Percentiles rank a stretch among this genome's conserved stretches.
phyloP scores from a whole-genome alignment of 2,888 invertebrate genomes.

The Pteria penguin region DNA sequence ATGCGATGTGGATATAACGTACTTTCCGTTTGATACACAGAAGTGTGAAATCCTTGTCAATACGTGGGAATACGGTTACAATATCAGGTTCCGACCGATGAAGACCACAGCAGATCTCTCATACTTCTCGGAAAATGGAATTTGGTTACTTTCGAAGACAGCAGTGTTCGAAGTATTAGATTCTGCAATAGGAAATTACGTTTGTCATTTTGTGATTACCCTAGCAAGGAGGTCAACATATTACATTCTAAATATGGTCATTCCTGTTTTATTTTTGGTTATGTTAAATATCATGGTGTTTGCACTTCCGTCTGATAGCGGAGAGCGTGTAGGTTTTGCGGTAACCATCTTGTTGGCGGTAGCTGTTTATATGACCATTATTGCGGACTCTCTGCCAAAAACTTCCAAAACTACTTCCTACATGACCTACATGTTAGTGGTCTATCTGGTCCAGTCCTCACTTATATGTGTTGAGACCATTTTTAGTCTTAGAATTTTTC shows the following conservation, averaged over 20 bases:
- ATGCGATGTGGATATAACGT: not conserved
- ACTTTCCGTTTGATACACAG: not conserved
- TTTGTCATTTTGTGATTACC: too few species aligned
- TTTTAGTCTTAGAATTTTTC: not conserved
- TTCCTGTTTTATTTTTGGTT: not conserved
- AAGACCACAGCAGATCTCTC: not conserved
- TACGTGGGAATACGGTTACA: not conserved
- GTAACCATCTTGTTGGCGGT: not conserved
- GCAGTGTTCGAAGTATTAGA: not conserved
- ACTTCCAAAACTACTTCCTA: not conserved
- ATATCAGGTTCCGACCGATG: not conserved
- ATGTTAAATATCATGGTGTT: not conserved
- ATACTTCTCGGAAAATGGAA: not conserved
- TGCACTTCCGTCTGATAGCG: not conserved
- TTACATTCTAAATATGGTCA: not conserved
- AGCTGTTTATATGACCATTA: not conserved
- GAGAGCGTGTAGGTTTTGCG: not conserved
- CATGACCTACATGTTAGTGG: not conserved
- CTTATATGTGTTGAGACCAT: not conserved
- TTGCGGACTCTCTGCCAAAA: not conserved
- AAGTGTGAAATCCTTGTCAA: not conserved
- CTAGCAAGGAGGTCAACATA: not conserved
- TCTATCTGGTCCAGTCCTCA: not conserved
- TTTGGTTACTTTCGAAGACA: not conserved
- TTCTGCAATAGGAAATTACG: too few species aligned